phyloP scores from a whole-genome alignment of 2,888 invertebrate species.

The Tetragnatha montana region DNA sequence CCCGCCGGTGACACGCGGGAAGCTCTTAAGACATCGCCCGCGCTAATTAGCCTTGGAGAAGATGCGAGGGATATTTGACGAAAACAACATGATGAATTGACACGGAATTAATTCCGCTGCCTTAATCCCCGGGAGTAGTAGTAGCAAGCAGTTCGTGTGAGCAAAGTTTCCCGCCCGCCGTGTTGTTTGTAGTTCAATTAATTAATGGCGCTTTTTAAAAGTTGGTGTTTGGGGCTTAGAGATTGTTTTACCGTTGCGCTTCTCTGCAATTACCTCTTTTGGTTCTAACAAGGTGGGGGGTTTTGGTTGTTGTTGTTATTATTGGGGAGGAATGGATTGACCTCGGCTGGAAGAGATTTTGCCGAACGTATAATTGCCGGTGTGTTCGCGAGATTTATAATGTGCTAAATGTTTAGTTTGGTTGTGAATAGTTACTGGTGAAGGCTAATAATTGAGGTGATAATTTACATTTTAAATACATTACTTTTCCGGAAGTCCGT shows the following conservation, averaged over 20 bases:
- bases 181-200: slow-evolving; percentile 38
- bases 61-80: slow-evolving; percentile 33
- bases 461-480: too few relatives aligned
- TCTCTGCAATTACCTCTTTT: slow-evolving; percentile 7
- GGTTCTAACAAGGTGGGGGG: not conserved
- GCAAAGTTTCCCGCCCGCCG: slow-evolving; percentile 27
- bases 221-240: not conserved
- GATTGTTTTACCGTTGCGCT: not conserved
- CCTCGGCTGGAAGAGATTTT: not conserved
- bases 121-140: slow-evolving; percentile 4
- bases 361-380: not conserved
- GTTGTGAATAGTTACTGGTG: too few relatives aligned
- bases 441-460: too few relatives aligned
- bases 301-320: not conserved
- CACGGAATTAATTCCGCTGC: slow-evolving; percentile 56
- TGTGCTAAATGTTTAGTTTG: too few relatives aligned
- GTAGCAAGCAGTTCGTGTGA: not conserved
- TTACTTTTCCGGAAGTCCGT: too few relatives aligned
- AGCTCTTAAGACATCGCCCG: slow-evolving; percentile 22
- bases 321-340: not conserved
- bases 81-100: slow-evolving; percentile 55
- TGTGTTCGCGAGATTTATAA: too few relatives aligned
- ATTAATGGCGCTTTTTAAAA: slow-evolving; percentile 43
- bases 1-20: slow-evolving; percentile 6
- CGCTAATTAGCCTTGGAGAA: slow-evolving; percentile 40